Evolutionary conservation across 2,888 invertebrate genomes (phyloP).

Genomic region (Chrysina gloriosa): DNA sequence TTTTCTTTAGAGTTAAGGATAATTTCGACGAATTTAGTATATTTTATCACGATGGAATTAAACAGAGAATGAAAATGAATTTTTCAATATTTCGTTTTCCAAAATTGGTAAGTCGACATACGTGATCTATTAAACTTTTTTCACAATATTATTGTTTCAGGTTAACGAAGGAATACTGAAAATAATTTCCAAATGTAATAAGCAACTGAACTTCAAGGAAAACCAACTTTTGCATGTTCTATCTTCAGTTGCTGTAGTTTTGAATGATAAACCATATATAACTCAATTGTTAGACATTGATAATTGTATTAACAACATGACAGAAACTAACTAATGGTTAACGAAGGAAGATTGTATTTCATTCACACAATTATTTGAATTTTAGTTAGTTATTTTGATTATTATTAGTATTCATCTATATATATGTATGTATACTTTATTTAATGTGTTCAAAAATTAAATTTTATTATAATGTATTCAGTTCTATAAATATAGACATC

Average conservation of each 20-base stretch:
- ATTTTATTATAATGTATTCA: no score
- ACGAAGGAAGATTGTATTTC: slow-evolving; percentile 43
- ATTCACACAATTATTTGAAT: not conserved
- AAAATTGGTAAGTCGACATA: slow-evolving; percentile 67
- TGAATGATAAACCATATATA: slow-evolving; percentile 79
- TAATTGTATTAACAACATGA: slow-evolving; percentile 81
- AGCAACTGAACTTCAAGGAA: slow-evolving; percentile 76
- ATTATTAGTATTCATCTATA: no score
- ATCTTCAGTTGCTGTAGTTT: slow-evolving; percentile 73
- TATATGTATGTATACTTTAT: no score
- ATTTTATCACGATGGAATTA: slow-evolving; percentile 78
- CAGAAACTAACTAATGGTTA: slow-evolving; percentile 75
- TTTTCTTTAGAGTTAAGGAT: slow-evolving; percentile 83
- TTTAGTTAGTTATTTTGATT: slow-evolving; percentile 21
- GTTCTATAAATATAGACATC: no score
- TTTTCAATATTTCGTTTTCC: slow-evolving; percentile 76
- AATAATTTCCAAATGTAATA: slow-evolving; percentile 76
- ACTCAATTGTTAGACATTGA: slow-evolving; percentile 84
- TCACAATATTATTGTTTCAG: slow-evolving; percentile 62
- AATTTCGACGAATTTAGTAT: slow-evolving; percentile 76
- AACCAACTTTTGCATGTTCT: slow-evolving; percentile 74
- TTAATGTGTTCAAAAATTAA: no score
- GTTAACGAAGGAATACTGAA: slow-evolving; percentile 72
- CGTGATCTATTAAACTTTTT: not conserved
- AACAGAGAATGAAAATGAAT: slow-evolving; percentile 79